Evolutionary conservation across 2,888 invertebrate genomes (phyloP), one percentile per base, ranked within the genome.

Genomic region (Drosophila eohydei): DNA sequence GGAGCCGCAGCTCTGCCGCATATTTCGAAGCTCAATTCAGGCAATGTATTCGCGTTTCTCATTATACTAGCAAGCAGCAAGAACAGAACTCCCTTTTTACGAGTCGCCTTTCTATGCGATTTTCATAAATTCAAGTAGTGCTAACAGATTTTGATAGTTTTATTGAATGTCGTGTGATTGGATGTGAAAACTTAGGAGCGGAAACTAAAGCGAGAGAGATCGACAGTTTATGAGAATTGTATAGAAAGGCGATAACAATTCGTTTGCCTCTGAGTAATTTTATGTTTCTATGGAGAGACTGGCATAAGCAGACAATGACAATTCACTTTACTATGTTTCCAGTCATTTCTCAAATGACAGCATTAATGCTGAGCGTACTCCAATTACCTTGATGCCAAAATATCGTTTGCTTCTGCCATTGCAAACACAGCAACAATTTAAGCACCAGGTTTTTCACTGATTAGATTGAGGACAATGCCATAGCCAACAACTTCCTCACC

Each of bases 1-100:
- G 26, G 44, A 12, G 40, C 14, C 12, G 11, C 41, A 38, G 34
- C 7, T 16, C 28, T 38, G 54, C 50, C 54, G 67, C 72, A 72
- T 68, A 68, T 69, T 69, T 63, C 50, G 44, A 34, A 41, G 44
- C 56, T 40, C 56, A 64, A 72, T 64, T 57, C 52, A 9, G 41
- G 36, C 30, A 28, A 21, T 65, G 43, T 51, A 21, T 36, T 64
- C 50, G 57, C 62, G 64, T 50, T 14, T 68, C 85, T 76, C 82
- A 79, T 88, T 83, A 79, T 76, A 83, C 63, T 83, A 81, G 81
- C 84, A 78, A 28, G n/a, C 21, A 34, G 34, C 40, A 46, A 14
- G 36, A 11, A 12, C 9, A 30, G 28, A 51, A 40, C 28, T 57
- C 30, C 38, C 21, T 43, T 32, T 21, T 21, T 32, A 21, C 21